These are phyloP conservation scores for Macquaria ambigua DNA, from an alignment of 2,113 vertebrate genomes.

Conservation along the genomic window DNA sequence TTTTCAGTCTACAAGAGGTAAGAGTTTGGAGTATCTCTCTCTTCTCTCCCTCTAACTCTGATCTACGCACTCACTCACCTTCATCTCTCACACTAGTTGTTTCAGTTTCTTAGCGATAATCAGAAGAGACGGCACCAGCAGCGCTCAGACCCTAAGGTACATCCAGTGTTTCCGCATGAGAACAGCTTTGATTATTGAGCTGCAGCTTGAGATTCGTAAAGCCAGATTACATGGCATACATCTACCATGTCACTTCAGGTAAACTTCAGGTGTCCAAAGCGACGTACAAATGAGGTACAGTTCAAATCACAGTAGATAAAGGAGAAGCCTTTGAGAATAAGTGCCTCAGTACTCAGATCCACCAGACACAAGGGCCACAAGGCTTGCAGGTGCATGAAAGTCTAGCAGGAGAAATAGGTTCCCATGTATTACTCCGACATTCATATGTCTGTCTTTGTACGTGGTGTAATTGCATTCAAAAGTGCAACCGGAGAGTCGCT, in stretches of 20 bases:
- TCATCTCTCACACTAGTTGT: slow-evolving; percentile 25
- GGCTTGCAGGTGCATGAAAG: no score
- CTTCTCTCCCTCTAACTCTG: slow-evolving; percentile 12
- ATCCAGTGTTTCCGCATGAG: slow-evolving; percentile 22
- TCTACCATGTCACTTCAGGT: slow-evolving; percentile 10
- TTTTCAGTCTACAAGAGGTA: background rate
- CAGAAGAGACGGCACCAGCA: slow-evolving; percentile 53
- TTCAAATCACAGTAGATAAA: background rate
- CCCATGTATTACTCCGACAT: no score
- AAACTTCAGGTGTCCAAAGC: slow-evolving; percentile 10
- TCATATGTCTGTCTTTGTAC: background rate
- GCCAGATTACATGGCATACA: slow-evolving; percentile 23
- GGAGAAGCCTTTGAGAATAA: background rate
- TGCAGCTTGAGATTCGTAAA: background rate
- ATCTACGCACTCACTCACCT: slow-evolving; percentile 17
- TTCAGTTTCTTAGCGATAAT: slow-evolving; percentile 51
- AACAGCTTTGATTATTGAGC: slow-evolving; percentile 36
- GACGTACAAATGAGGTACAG: background rate
- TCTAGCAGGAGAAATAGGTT: no score
- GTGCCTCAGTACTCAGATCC: no score
- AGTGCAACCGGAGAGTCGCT: background rate
- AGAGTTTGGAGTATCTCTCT: background rate
- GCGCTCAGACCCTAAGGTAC: background rate
- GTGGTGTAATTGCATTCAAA: background rate
- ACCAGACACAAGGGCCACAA: no score